phyloP scores from a whole-genome alignment of 2,888 invertebrate species.

The Trisateles emortualis region DNA sequence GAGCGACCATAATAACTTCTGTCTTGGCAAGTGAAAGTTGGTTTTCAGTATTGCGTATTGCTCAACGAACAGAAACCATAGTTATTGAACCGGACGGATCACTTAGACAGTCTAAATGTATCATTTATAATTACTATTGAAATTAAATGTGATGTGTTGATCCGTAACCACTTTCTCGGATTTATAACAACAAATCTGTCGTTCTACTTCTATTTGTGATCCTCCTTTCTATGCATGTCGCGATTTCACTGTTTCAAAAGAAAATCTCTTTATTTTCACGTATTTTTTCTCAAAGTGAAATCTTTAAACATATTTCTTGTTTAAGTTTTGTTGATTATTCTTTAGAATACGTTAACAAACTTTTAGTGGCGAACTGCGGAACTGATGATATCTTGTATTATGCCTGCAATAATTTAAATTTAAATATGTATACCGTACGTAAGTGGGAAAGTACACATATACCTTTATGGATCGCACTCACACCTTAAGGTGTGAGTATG shows the following conservation, averaged over 20 bases:
- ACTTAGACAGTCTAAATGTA: conserved; percentile 33
- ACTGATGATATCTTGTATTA: not conserved
- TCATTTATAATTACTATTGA: conserved; percentile 25
- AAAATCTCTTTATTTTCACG: conserved; percentile 21
- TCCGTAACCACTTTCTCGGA: not conserved
- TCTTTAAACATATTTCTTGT: conserved; percentile 2
- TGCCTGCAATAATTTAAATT: not conserved
- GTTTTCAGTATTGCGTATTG: conserved; percentile 56
- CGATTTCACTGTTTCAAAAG: conserved; percentile 34
- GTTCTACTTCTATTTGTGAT: not conserved
- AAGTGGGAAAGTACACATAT: no score
- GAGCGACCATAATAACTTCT: conserved; percentile 58
- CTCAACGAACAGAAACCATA: conserved; percentile 46
- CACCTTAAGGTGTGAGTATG: no score
- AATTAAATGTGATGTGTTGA: not conserved
- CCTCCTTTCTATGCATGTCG: conserved; percentile 17
- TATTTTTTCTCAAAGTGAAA: conserved; percentile 17
- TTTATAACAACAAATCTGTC: conserved; percentile 3
- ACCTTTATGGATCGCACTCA: no score
- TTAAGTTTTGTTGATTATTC: not conserved
- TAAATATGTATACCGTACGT: no score
- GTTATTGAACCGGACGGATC: conserved; percentile 56
- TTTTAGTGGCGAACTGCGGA: not conserved
- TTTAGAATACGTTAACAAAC: not conserved
- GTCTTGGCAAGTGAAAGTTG: conserved; percentile 74